Percentiles rank a stretch among this genome's conserved stretches.
These are phyloP conservation scores for Carettochelys insculpta DNA, from an alignment of 2,113 vertebrate genomes.

Conservation along the genomic window DNA sequence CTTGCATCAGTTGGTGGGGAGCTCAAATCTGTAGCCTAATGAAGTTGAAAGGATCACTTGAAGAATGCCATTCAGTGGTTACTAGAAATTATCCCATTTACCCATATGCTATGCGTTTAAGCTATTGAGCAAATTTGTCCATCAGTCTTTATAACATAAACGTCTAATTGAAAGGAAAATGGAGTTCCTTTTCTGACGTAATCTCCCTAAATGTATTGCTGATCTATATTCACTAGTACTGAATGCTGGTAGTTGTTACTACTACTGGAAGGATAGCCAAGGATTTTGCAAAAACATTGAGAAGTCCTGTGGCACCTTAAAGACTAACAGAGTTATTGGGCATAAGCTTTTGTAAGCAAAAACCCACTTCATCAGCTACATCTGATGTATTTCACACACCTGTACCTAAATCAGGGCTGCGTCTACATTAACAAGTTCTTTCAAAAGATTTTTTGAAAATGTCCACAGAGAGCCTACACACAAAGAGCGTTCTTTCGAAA, in stretches of 20 bases:
- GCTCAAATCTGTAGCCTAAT: neutral
- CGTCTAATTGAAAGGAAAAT: neutral
- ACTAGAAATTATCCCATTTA: neutral
- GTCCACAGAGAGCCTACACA: too few relatives aligned
- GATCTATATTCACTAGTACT: neutral
- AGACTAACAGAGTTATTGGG: too few relatives aligned
- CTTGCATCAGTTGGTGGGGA: neutral
- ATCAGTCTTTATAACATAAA: neutral
- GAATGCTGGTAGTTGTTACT: neutral
- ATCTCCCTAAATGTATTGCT: neutral
- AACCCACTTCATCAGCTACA: too few relatives aligned
- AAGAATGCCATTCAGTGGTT: neutral
- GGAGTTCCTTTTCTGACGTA: neutral
- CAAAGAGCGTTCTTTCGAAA: too few relatives aligned
- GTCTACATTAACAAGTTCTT: too few relatives aligned
- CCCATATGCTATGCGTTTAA: neutral
- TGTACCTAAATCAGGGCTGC: too few relatives aligned
- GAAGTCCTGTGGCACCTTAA: too few relatives aligned
- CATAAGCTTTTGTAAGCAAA: too few relatives aligned
- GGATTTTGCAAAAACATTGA: neutral
- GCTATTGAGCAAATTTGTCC: neutral
- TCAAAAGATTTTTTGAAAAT: too few relatives aligned
- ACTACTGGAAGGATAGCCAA: neutral
- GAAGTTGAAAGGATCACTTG: neutral
- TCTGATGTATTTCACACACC: too few relatives aligned